Evolutionary conservation across 2,113 vertebrate species (phyloP).

Genomic region (Otolemur garnettii): DNA sequence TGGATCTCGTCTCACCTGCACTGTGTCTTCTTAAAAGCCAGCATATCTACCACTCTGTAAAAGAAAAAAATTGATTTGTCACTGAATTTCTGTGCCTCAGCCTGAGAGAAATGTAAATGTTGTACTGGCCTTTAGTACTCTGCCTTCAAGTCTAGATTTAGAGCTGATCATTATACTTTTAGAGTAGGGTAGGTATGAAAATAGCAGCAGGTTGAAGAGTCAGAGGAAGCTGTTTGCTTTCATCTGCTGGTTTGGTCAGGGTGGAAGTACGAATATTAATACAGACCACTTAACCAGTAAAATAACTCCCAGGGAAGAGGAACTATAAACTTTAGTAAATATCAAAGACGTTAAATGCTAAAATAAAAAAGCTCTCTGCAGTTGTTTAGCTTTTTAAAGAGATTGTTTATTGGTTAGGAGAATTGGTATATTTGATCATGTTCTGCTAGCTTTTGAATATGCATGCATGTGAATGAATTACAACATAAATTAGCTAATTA

Average conservation of each 20-base stretch:
- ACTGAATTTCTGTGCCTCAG: conserved; percentile 84
- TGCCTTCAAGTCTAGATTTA: conserved; percentile 87
- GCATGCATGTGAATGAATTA: conserved; percentile 24
- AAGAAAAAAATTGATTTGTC: conserved; percentile 88
- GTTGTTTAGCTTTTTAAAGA: conserved; percentile 57
- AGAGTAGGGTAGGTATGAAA: conserved; percentile 84
- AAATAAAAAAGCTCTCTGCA: conserved; percentile 44
- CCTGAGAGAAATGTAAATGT: conserved; percentile 87
- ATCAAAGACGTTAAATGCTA: conserved; percentile 60
- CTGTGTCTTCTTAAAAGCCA: conserved; percentile 79
- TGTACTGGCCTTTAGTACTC: conserved; percentile 85
- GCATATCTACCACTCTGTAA: conserved; percentile 76
- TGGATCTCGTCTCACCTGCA: conserved; percentile 45
- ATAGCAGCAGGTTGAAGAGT: conserved; percentile 82
- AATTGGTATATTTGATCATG: not conserved
- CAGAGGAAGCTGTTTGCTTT: conserved; percentile 80
- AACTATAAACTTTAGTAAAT: conserved; percentile 64
- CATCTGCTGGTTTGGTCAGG: conserved; percentile 77
- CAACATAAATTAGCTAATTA: conserved; percentile 41
- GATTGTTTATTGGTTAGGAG: conserved; percentile 29
- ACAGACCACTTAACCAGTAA: conserved; percentile 76
- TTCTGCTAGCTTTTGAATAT: not conserved
- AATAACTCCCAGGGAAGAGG: conserved; percentile 54
- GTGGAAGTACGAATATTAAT: conserved; percentile 78
- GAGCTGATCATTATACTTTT: conserved; percentile 86